These are phyloP conservation scores for Dipodomys spectabilis DNA, from an alignment of 2,113 vertebrate genomes.

Conservation along the genomic window DNA sequence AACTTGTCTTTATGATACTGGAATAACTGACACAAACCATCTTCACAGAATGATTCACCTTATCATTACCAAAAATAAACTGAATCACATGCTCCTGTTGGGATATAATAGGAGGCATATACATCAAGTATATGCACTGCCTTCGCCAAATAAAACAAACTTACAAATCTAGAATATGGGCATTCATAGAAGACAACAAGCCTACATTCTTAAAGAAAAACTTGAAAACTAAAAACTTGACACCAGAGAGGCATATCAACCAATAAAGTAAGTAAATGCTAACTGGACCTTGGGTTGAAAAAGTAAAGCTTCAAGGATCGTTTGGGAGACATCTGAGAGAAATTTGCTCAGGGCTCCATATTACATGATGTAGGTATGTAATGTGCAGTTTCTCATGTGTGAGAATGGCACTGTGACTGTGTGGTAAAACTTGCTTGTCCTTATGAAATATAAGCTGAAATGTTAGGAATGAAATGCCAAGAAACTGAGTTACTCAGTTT, in stretches of 20 bases:
- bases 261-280: not conserved
- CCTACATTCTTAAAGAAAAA: not conserved
- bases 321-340: not conserved
- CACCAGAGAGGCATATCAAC: not conserved
- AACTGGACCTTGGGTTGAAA: not conserved
- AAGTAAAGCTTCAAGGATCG: not conserved
- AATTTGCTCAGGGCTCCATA: not conserved
- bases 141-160: not conserved
- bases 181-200: not conserved
- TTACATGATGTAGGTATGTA: not conserved
- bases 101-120: not conserved
- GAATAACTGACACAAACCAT: not conserved
- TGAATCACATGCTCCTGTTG: not conserved
- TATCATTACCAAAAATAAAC: not conserved
- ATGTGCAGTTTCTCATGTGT: not conserved
- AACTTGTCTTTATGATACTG: not conserved
- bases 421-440: not conserved
- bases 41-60: not conserved
- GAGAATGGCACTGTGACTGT: not conserved
- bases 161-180: not conserved
- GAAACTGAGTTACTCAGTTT: constrained; percentile 1
- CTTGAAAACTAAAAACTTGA: not conserved
- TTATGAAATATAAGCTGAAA: not conserved
- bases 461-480: not conserved
- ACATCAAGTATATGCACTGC: not conserved